Conservation (phyloP, 2,797 vertebrate genomes). For the Borostomias antarcticus region DNA sequence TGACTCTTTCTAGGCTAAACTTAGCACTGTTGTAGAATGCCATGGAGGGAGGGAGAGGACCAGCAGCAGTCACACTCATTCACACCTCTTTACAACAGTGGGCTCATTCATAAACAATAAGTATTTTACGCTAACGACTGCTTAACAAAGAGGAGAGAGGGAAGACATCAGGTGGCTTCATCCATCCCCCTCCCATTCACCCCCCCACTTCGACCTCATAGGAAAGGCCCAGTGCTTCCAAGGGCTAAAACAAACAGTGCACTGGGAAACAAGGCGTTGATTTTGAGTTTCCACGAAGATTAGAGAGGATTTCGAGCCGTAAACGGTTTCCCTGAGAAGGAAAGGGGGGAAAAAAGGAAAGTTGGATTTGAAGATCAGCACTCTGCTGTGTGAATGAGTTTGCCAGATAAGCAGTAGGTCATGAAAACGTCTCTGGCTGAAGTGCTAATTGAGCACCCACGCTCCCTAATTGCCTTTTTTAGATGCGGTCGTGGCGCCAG, state of each 20-base stretch:
- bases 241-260: slow-evolving; percentile 65
- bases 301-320: slow-evolving; percentile 70
- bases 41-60: slow-evolving; percentile 19
- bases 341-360: slow-evolving; percentile 38
- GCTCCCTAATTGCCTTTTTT: slow-evolving; percentile 41
- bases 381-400: slow-evolving; percentile 55
- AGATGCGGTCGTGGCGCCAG: slow-evolving; percentile 17
- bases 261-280: slow-evolving; percentile 61
- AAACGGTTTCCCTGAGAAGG: slow-evolving; percentile 59
- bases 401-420: slow-evolving; percentile 53
- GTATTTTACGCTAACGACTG: slow-evolving; percentile 47
- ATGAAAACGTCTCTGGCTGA: slow-evolving; percentile 39
- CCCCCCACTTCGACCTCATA: slow-evolving; percentile 30
- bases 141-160: slow-evolving; percentile 40
- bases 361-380: slow-evolving; percentile 65
- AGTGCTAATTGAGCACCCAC: slow-evolving; percentile 45
- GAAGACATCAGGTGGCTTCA: slow-evolving; percentile 28
- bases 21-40: slow-evolving; percentile 35
- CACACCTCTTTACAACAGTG: slow-evolving; percentile 42
- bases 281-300: slow-evolving; percentile 74
- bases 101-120: slow-evolving; percentile 62
- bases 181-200: slow-evolving; percentile 18
- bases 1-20: slow-evolving; percentile 47
- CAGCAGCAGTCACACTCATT: slow-evolving; percentile 47
- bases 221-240: slow-evolving; percentile 40